Evolutionary conservation across 2,888 invertebrate genomes (phyloP), one percentile per base, ranked within the genome.

Genomic region (Drosophila histrio): DNA sequence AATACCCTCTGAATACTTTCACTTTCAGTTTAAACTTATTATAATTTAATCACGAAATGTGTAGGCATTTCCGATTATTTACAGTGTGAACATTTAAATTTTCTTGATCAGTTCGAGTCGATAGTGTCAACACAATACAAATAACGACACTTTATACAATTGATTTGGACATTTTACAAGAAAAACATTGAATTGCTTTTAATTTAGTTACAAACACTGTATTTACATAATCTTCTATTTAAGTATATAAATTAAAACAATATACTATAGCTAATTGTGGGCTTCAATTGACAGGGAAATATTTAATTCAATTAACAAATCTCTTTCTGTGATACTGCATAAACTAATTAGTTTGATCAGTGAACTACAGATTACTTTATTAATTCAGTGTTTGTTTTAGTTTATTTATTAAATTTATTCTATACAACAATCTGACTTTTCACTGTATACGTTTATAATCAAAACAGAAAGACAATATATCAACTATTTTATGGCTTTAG

Each of bases 1-100:
- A n/a, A n/a, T n/a, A n/a, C n/a, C n/a, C n/a, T n/a, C 26, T 13
- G 19, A 19, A 8, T 9, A 28, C 50, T 38, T 52, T 52, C 38
- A 24, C 50, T 52, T 36, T 28, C 13, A 21, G 5, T 3, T 6
- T 7, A 24, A 5, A 6, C 11, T 13, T 28, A 52, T 52, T 36
- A 19, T 19, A 28, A 13, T 28, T 52, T 28, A 2, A 13, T 38
- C 38, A 38, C 28, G 38, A 52, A 9, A 28, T 28, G 38, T 38
- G 26, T 38, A 9, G 50, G 38, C 50, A 52, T 52, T 52, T 38
- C 50, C 50, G 26, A 13, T 28, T 8, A 32, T 7, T 30, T 6
- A 28, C 3, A 22, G n/a, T 13, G 8, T 8, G 21, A 22, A 1
- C 13, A 13, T 22, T n/a, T 22, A 3, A 1, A 15, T 26, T 9